Evolutionary conservation across 2,888 invertebrate species (phyloP), one percentile per base, ranked within the genome.

Genomic region (Plebejus melissa): DNA sequence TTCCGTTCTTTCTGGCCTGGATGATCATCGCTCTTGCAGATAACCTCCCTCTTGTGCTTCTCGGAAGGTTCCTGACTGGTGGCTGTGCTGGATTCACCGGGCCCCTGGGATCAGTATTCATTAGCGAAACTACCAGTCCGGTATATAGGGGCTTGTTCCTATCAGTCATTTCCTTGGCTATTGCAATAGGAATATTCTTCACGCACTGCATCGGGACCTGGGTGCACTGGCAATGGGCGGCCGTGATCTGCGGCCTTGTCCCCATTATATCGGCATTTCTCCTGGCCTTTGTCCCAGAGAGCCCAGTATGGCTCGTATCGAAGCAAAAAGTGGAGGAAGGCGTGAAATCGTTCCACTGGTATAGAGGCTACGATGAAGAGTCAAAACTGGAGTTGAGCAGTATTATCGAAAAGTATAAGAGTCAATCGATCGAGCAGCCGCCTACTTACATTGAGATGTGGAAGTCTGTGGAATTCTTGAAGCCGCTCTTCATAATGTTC

Each of bases 211-310:
- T 72, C 13, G 72, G 72, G 16, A 72, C 72, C 13, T 72, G 72
- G 72, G 13, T 72, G 50, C 54, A 72, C 54, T 72, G 72, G 72
- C 72, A 72, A 36, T 72, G 72, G 72, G 72, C 72, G 32, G 72
- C 72, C 9, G 16, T 72, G 16, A 72, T 72, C 54, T 72, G 54
- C 6, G 32, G 72, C 5, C 4, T 54, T 32, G 22, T 72, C 54
- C 72, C 72, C 4, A 72, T 72, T 54, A 0, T 72, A n/a, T 72
- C 72, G 28, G 72, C 28, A 32, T 13, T 50, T 6, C 11, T 54
- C 1, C 1, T 72, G 54, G 72, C 72, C 0, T 50, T 50, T 6
- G 72, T 72, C 7, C 72, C 72, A 1, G 72, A 72, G 32, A 72
- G 72, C 46, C 72, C 72, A 54, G 54, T 72, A 32, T 72, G 72